Evolutionary conservation across 2,797 vertebrate species (phyloP), one percentile per base, ranked within the genome.

Genomic region (Pteropus rufus): DNA sequence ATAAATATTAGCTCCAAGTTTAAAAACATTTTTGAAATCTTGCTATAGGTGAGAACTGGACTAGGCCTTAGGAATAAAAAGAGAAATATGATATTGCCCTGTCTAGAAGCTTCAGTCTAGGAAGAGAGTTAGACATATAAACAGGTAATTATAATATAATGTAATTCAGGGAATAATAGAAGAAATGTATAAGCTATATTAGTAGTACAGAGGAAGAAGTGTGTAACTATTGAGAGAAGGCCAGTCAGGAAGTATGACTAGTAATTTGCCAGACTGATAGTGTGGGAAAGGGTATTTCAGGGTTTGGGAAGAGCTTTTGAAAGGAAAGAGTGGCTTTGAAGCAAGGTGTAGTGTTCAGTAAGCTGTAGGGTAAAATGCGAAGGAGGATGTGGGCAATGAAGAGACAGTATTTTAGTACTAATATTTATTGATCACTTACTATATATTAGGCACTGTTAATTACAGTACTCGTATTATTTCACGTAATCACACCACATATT

Each of bases 21-120:
- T 94, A 75, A 83, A 89, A 95, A 64, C 46, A 65, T 41, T 21
- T 95, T 92, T 94, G 39, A 75, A 39, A n/a, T 95, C 26, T 91
- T 96, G 52, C 19, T 89, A 2, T 64, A 89, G 52, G 39, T 23
- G 58, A 81, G 52, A 88, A 92, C 58, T 79, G 26, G 56, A 77
- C 29, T 75, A 83, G 44, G 0, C 52, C 6, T 6, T 34, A 83
- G 58, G 34, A 72, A 93, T 88, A 75, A 85, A 80, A 81, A 84
- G 46, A 84, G 46, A 82, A 90, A 58, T 79, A 54, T 93, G 9
- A 24, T 85, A 24, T 64, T 60, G 58, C 73, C 39, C 15, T 94
- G n/a, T 93, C 65, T 73, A 44, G 65, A n/a, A 94, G 52, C 70
- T 87, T 96, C 21, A 52, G 3, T 49, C 31, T 84, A 46, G 67